Evolutionary conservation across 2,113 vertebrate genomes (phyloP), one percentile per base, ranked within the genome.

Genomic region (Crypturellus undulatus): DNA sequence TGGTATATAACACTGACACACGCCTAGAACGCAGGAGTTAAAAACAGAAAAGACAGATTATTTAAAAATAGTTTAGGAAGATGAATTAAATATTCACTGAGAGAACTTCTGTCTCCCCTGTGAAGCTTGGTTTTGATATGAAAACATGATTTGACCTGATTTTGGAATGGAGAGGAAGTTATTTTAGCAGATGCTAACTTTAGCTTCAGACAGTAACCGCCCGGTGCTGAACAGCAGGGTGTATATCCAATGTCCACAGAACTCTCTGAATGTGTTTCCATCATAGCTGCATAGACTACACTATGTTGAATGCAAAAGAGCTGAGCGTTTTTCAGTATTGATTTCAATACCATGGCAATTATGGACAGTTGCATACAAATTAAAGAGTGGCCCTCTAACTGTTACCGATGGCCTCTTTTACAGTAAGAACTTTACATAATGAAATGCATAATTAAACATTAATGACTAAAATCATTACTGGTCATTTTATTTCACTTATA

Each of bases 381-480:
- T 96, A 96, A 79, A 94, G 34, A 77, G 76, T 95, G 72, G 34
- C 90, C 96, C 54, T 92, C 83, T 97, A 96, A 96, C 96, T 97
- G 87, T 95, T 97, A 87, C 87, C 97, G 97, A 98, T 96, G 84
- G 97, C 96, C 78, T 94, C 70, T 76, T 96, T 96, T 96, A 92
- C 90, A 95, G 85, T 92, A 95, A 94, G 92, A 97, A 95, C 64
- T 92, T 97, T 95, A 94, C 88, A 96, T 97, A 97, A 97, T 96
- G 73, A 96, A 96, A 97, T 97, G 86, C 93, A 95, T 96, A 97
- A 97, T 98, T 97, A 97, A 96, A 89, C 86, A 96, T 97, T 97
- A 97, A 96, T 96, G 95, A 86, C 91, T 76, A 83, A 90, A 82
- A 97, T 93, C 58, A 95, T 95, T 93, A 94, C 81, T 91, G 77